Evolutionary conservation across 2,888 invertebrate species (phyloP).

Genomic region (Globia sparganii): DNA sequence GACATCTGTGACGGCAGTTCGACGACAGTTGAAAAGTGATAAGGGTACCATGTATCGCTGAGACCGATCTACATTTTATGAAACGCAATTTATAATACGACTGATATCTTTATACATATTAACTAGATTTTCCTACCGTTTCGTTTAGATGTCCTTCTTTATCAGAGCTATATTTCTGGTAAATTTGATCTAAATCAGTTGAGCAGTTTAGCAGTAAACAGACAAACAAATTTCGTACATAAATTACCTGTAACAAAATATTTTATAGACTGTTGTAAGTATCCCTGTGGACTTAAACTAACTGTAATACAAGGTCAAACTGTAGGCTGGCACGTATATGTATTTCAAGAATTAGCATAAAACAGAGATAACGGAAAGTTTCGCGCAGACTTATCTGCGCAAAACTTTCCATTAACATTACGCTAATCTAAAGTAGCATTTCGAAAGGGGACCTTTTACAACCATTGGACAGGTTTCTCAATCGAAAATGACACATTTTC

Average conservation of each 20-base stretch:
- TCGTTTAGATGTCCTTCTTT: too few relatives aligned
- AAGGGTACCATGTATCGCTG: slow-evolving; percentile 51
- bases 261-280: not conserved
- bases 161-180: too few relatives aligned
- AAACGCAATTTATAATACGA: slow-evolving; percentile 44
- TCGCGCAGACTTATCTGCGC: not conserved
- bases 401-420: too few relatives aligned
- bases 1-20: slow-evolving; percentile 49
- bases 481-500: not conserved
- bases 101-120: not conserved
- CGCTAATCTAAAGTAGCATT: not conserved
- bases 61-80: slow-evolving; percentile 57
- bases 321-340: slow-evolving; percentile 11
- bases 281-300: slow-evolving; percentile 8
- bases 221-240: not conserved
- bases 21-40: slow-evolving; percentile 53
- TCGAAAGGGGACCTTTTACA: not conserved
- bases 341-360: not conserved
- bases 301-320: slow-evolving; percentile 2
- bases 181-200: not conserved
- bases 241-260: not conserved
- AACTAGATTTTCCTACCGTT: not conserved
- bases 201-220: not conserved
- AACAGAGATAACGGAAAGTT: not conserved
- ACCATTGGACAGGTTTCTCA: not conserved